Percentiles rank a stretch among this genome's conserved stretches.
phyloP scores from a whole-genome alignment of 2,797 vertebrate genomes.

The Oryzias sinensis region DNA sequence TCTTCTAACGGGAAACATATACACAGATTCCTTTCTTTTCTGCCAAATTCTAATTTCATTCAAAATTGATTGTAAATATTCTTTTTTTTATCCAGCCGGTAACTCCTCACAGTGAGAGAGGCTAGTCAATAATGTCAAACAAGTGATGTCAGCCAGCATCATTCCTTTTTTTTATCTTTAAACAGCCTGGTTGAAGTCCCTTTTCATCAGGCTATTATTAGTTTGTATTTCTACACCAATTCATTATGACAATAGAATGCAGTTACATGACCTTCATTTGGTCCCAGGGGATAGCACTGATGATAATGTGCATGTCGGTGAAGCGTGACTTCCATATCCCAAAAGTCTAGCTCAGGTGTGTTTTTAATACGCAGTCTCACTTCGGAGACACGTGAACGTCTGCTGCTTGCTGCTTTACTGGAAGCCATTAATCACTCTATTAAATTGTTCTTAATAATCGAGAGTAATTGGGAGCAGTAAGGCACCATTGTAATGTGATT shows the following conservation, averaged over 20 bases:
- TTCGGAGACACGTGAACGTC: conserved; percentile 23
- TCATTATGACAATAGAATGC: conserved; percentile 53
- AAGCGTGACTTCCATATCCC: conserved; percentile 38
- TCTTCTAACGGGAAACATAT: conserved; percentile 50
- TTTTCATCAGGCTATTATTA: conserved; percentile 39
- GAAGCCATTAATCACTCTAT: conserved; percentile 45
- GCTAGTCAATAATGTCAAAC: conserved; percentile 32
- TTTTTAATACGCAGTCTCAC: conserved; percentile 39
- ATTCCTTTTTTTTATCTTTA: conserved; percentile 57
- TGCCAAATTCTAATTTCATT: too few species aligned
- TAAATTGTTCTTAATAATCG: conserved; percentile 53
- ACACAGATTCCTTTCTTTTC: not conserved
- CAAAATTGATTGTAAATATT: too few species aligned
- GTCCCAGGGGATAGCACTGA: conserved; percentile 31
- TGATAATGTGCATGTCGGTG: conserved; percentile 30
- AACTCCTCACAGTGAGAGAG: conserved; percentile 15
- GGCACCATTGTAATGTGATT: conserved; percentile 38
- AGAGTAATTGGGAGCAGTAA: conserved; percentile 59
- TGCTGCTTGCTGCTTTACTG: conserved; percentile 19
- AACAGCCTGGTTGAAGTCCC: conserved; percentile 30
- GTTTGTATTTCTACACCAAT: conserved; percentile 40
- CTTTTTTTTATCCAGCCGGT: not conserved
- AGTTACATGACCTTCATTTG: conserved; percentile 44
- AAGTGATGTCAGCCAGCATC: conserved; percentile 37
- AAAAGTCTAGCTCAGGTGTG: conserved; percentile 42